A percentile compares a stretch with the other conserved stretches of the same genome.
phyloP scores from a whole-genome alignment of 2,797 vertebrate genomes.

The Fratercula arctica region DNA sequence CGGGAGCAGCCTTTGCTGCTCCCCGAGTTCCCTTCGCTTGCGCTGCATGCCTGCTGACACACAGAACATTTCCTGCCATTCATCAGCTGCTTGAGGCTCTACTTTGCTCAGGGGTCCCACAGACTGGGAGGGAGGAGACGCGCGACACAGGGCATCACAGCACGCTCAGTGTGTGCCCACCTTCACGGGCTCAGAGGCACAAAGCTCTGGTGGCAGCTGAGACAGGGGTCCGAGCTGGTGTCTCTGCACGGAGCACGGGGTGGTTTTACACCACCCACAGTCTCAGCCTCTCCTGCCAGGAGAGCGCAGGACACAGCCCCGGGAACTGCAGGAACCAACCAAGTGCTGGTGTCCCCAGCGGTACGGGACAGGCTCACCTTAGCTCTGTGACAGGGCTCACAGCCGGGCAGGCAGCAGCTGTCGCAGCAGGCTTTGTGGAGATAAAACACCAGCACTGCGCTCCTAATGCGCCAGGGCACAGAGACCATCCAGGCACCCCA shows the following conservation, averaged over 20 bases:
- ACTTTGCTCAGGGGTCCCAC: neutral
- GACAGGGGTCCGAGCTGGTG: neutral
- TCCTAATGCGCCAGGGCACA: neutral
- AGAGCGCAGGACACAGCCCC: accelerated
- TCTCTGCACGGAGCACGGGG: neutral
- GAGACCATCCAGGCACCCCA: neutral
- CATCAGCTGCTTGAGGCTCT: neutral
- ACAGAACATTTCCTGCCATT: neutral
- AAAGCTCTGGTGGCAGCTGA: neutral
- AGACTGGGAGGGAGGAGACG: too few relatives aligned
- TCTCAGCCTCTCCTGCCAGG: neutral
- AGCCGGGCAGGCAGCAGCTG: neutral
- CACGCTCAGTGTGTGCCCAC: neutral
- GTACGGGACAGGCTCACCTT: constrained; percentile 31
- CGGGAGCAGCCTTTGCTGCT: neutral
- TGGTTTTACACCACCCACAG: neutral
- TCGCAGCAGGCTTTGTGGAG: neutral
- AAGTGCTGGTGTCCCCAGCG: neutral
- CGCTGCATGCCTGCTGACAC: accelerated
- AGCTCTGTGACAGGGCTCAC: neutral
- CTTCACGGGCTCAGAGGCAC: neutral
- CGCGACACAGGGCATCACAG: neutral
- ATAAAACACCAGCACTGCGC: neutral
- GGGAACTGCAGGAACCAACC: neutral
- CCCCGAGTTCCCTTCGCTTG: neutral